phyloP scores from a whole-genome alignment of 1,140 invertebrate species.

The Drosophila murphyi region DNA sequence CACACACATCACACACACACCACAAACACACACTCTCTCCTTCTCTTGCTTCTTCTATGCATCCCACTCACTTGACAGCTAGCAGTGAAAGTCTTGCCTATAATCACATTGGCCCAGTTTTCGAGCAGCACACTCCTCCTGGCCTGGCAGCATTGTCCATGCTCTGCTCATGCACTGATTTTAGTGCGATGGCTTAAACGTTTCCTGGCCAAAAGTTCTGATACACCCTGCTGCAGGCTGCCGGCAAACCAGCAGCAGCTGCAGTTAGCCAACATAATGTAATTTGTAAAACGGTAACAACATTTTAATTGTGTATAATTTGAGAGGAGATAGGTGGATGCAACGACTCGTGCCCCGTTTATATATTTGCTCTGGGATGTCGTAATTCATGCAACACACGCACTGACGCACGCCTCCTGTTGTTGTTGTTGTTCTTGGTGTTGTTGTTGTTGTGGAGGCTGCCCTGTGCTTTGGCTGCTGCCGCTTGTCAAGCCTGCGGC shows the following conservation, averaged over 20 bases:
- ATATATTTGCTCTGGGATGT: slow-evolving; percentile 17
- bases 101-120: slow-evolving; percentile 69
- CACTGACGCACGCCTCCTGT: slow-evolving; percentile 19
- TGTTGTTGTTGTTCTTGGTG: too few relatives aligned
- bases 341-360: slow-evolving; percentile 26
- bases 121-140: not conserved
- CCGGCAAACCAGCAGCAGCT: not conserved
- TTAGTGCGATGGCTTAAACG: slow-evolving; percentile 19
- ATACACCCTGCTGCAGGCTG: slow-evolving; percentile 3
- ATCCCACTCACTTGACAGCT: slow-evolving; percentile 58
- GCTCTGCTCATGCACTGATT: slow-evolving; percentile 33
- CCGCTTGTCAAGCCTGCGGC: slow-evolving; percentile 54
- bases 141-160: not conserved
- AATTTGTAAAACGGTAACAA: slow-evolving; percentile 48
- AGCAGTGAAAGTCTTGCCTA: slow-evolving; percentile 66
- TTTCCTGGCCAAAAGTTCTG: slow-evolving; percentile 45
- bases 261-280: slow-evolving; percentile 16
- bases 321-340: slow-evolving; percentile 5
- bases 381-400: slow-evolving; percentile 53
- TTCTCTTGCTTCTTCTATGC: slow-evolving; percentile 15
- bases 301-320: slow-evolving; percentile 57
- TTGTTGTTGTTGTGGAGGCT: not conserved
- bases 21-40: slow-evolving; percentile 5
- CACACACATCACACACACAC: slow-evolving; percentile 1
- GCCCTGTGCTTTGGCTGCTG: slow-evolving; percentile 21